Evolutionary conservation across 2,888 invertebrate genomes (phyloP).

Genomic region (Epirrhoe alternata): DNA sequence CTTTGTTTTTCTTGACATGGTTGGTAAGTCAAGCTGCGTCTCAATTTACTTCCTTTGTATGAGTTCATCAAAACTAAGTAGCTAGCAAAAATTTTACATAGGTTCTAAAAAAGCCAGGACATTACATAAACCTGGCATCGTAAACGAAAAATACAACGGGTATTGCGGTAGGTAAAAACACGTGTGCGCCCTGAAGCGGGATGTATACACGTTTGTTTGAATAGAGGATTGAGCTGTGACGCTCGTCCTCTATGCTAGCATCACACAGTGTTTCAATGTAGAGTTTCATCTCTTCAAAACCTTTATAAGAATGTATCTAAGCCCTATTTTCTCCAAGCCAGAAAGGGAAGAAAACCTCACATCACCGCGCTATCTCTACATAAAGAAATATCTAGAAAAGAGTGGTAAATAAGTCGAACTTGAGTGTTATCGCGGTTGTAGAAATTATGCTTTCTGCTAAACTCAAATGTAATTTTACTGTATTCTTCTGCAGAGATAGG

Average conservation of each 20-base stretch:
- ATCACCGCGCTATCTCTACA: no score
- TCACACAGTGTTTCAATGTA: slow-evolving; percentile 22
- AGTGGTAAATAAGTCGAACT: no score
- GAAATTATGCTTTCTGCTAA: no score
- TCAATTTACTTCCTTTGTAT: slow-evolving; percentile 1
- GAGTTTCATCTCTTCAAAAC: slow-evolving; percentile 8
- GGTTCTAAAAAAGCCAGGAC: slow-evolving; percentile 38
- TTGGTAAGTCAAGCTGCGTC: neutral
- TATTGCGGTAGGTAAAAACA: slow-evolving; percentile 45
- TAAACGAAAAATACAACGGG: slow-evolving; percentile 42
- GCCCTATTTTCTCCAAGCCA: no score
- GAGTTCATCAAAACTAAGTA: slow-evolving; percentile 15
- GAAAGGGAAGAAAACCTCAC: no score
- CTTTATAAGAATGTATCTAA: no score
- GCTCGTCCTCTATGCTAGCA: slow-evolving; percentile 51
- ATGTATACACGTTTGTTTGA: slow-evolving; percentile 67
- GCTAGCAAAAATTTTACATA: slow-evolving; percentile 29
- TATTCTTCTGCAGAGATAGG: no score
- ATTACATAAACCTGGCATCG: slow-evolving; percentile 38
- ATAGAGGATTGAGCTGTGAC: slow-evolving; percentile 69
- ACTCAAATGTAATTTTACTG: no score
- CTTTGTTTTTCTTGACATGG: neutral
- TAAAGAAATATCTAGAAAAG: no score
- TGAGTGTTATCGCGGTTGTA: no score
- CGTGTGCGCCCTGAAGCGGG: slow-evolving; percentile 54